Evolutionary conservation across 2,888 invertebrate species (phyloP).

Genomic region (Cheilosia vulpina): DNA sequence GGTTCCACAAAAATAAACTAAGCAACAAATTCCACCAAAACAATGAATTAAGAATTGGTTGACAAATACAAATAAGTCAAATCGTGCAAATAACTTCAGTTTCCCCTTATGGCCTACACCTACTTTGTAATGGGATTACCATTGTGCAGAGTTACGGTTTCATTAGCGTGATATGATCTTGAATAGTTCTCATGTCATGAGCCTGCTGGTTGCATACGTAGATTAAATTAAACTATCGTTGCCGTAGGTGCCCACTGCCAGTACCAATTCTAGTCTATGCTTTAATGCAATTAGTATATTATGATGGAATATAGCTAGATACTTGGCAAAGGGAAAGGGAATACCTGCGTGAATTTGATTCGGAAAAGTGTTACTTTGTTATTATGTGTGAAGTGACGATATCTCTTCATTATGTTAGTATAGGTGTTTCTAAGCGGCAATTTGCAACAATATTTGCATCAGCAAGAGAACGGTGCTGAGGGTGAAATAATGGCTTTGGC

Average conservation of each 20-base stretch:
- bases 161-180: slow-evolving; percentile 29
- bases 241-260: neutral
- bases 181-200: neutral
- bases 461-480: neutral
- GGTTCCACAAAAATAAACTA: too few relatives aligned
- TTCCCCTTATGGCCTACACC: slow-evolving; percentile 45
- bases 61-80: slow-evolving; percentile 9
- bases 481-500: neutral
- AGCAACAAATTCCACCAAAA: neutral
- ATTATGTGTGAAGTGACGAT: neutral
- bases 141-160: slow-evolving; percentile 47
- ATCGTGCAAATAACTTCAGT: neutral
- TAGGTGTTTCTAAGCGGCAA: neutral
- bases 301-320: neutral
- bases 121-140: slow-evolving; percentile 54
- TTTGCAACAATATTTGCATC: neutral
- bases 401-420: neutral
- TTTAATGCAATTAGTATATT: slow-evolving; percentile 19
- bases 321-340: neutral
- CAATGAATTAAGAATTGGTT: neutral
- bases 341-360: neutral
- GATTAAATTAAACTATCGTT: neutral
- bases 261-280: neutral
- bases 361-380: neutral
- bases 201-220: neutral